These are phyloP conservation scores for Phaethornis superciliosus DNA, from an alignment of 2,113 vertebrate genomes.

Conservation along the genomic window DNA sequence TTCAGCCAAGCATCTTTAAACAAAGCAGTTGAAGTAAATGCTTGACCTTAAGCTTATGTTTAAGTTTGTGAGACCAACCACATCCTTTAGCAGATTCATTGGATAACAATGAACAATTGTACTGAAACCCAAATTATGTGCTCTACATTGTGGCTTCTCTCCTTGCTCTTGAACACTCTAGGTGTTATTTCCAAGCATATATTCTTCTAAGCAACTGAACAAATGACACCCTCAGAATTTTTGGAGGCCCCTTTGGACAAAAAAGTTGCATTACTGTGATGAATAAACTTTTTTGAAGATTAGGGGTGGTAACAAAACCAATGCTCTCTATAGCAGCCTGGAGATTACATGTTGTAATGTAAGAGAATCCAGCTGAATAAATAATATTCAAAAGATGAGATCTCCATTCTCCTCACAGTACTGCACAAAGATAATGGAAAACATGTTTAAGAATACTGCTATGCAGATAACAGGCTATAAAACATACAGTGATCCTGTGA, in stretches of 20 bases:
- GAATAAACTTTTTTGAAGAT: conserved; percentile 7
- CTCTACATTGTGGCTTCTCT: not conserved
- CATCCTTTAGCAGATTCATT: not conserved
- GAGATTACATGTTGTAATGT: not conserved
- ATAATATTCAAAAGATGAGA: conserved; percentile 36
- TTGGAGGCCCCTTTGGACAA: not conserved
- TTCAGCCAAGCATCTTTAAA: not conserved
- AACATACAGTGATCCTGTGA: conserved; percentile 42
- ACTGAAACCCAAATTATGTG: not conserved
- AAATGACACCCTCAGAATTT: not conserved
- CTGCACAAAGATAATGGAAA: conserved; percentile 53
- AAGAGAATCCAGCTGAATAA: conserved; percentile 55
- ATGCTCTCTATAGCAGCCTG: not conserved
- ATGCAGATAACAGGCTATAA: conserved; percentile 64
- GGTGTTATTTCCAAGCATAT: not conserved
- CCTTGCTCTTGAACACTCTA: not conserved
- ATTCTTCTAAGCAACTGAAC: not conserved
- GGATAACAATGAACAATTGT: accelerated
- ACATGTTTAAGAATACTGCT: conserved; percentile 56
- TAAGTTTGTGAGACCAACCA: not conserved
- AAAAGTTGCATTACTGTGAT: not conserved
- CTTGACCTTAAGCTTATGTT: not conserved
- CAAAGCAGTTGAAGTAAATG: not conserved
- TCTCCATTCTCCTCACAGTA: conserved; percentile 14
- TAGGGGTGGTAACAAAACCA: conserved; percentile 12